Conservation (phyloP, 1,140 invertebrate species). For the Camponotus floridanus region DNA sequence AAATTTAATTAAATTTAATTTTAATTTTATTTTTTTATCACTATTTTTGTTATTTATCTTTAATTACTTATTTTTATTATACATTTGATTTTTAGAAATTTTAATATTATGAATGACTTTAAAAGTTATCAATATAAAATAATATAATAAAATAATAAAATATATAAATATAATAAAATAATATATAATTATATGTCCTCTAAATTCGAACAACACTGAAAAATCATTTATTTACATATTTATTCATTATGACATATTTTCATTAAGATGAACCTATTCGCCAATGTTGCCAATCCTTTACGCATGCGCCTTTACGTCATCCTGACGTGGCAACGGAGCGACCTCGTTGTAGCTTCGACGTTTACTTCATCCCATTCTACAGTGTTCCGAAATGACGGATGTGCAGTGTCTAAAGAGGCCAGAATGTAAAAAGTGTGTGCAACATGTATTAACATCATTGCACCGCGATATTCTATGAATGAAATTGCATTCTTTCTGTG, state of each 20-base stretch:
- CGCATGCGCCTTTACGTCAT: constrained; percentile 10
- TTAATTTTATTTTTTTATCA: not conserved
- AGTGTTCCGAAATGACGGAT: constrained; percentile 13
- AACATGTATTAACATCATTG: not conserved
- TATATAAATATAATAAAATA: too few relatives aligned
- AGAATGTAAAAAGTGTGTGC: not conserved
- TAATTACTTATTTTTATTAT: not conserved
- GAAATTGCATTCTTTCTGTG: not conserved
- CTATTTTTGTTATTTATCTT: not conserved
- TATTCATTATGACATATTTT: constrained; percentile 16
- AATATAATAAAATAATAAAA: too few relatives aligned
- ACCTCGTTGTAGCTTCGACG: constrained; percentile 2
- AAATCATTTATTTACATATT: not conserved
- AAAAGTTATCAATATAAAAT: too few relatives aligned
- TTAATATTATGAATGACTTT: too few relatives aligned
- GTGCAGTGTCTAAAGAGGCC: not conserved
- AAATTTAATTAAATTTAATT: too few relatives aligned
- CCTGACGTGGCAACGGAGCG: constrained; percentile 11
- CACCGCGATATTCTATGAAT: not conserved
- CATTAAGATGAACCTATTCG: not conserved
- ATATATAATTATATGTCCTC: too few relatives aligned
- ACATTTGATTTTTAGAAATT: too few relatives aligned
- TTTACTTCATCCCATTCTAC: not conserved
- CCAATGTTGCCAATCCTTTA: constrained; percentile 36
- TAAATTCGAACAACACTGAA: not conserved